A percentile compares a stretch with the other conserved stretches of the same genome.
phyloP scores from a whole-genome alignment of 2,888 invertebrate species.

The Oconnorella tubifera region DNA sequence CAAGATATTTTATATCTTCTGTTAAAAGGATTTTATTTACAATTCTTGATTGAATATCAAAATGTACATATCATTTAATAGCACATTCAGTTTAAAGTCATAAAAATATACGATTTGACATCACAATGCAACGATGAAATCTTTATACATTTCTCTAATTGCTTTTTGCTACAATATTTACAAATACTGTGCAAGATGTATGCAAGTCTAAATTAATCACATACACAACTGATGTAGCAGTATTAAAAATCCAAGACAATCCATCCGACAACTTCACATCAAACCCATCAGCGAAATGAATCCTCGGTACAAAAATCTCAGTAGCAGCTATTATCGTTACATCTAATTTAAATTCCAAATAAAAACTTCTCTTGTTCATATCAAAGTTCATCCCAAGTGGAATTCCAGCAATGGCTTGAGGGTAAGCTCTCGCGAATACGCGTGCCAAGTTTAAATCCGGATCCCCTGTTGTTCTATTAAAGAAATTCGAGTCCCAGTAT shows the following conservation, averaged over 20 bases:
- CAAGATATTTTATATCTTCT: too few species aligned
- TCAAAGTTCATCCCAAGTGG: slow-evolving; percentile 36
- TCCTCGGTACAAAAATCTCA: slow-evolving; percentile 38
- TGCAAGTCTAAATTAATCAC: too few species aligned
- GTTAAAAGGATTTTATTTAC: too few species aligned
- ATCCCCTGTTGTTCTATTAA: slow-evolving; percentile 31
- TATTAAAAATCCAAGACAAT: slow-evolving; percentile 9
- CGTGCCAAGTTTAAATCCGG: slow-evolving; percentile 24
- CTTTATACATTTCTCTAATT: too few species aligned
- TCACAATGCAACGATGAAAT: too few species aligned
- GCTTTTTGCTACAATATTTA: too few species aligned
- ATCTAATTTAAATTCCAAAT: slow-evolving; percentile 28
- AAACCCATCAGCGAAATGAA: slow-evolving; percentile 37
- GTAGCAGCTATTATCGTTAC: slow-evolving; percentile 32
- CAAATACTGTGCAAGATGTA: too few species aligned
- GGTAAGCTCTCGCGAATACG: slow-evolving; percentile 38
- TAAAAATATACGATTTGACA: too few species aligned
- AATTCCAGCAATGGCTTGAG: slow-evolving; percentile 38
- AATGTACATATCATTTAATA: too few species aligned
- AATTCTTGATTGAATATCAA: too few species aligned
- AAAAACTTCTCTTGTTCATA: slow-evolving; percentile 24
- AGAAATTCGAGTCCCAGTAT: slow-evolving; percentile 44
- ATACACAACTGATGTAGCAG: not conserved
- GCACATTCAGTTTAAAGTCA: too few species aligned
- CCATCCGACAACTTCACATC: slow-evolving; percentile 10